Conservation (phyloP, 2,113 vertebrate genomes). For the Ceratotherium simum region DNA sequence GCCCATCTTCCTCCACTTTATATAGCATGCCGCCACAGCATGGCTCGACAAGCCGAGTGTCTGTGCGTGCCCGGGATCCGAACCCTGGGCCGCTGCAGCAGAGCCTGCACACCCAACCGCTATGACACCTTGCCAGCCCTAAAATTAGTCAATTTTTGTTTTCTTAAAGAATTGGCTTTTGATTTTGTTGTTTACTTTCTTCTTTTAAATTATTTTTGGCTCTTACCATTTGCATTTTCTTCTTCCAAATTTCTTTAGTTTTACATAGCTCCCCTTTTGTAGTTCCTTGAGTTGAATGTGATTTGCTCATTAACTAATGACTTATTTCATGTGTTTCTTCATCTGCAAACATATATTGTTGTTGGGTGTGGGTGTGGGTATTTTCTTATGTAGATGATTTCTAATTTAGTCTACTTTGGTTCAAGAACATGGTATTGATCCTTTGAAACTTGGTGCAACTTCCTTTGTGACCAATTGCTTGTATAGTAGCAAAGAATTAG, state of each 20-base stretch:
- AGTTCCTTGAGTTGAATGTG: background rate
- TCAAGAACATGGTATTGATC: background rate
- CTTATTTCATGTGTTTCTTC: background rate
- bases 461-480: background rate
- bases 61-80: too few relatives aligned
- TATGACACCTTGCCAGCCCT: too few relatives aligned
- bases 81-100: too few relatives aligned
- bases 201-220: background rate
- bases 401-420: background rate
- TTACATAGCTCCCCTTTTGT: background rate
- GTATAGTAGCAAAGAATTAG: background rate
- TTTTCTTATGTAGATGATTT: background rate
- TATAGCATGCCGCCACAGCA: too few relatives aligned
- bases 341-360: background rate
- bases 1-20: too few relatives aligned
- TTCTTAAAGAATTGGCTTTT: background rate
- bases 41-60: too few relatives aligned
- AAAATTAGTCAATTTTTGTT: background rate
- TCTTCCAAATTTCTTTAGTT: background rate
- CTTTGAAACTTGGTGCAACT: background rate
- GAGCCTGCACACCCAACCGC: too few relatives aligned
- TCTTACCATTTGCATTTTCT: background rate
- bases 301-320: background rate
- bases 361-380: background rate
- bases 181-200: background rate